Evolutionary conservation across 2,888 invertebrate species (phyloP).

Genomic region (Acheta domesticus): DNA sequence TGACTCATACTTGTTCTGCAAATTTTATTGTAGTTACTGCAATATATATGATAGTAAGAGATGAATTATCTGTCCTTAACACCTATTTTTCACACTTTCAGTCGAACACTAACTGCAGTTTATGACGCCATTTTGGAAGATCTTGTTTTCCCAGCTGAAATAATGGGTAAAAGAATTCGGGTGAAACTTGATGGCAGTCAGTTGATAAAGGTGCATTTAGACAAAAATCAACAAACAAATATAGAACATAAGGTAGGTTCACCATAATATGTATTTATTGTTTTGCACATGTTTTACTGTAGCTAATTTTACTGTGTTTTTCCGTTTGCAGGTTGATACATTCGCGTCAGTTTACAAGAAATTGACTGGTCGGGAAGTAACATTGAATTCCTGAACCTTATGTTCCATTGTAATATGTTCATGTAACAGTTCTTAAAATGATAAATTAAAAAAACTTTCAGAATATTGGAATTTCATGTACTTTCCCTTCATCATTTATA

Average conservation of each 20-base stretch:
- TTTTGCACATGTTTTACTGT: too few species aligned
- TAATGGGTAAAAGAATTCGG: conserved; percentile 96
- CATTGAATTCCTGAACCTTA: conserved; percentile 98
- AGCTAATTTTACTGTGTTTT: too few species aligned
- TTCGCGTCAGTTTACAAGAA: conserved; percentile 99
- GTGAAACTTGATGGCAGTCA: conserved; percentile 94
- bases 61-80: too few species aligned
- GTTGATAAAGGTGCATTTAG: conserved; percentile 94
- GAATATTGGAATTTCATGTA: too few species aligned
- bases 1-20: too few species aligned
- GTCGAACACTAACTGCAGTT: conserved; percentile 92
- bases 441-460: not conserved
- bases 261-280: too few species aligned
- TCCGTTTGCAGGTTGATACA: conserved; percentile 82
- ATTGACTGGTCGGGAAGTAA: conserved; percentile 96
- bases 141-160: conserved; percentile 97
- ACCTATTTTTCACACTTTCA: conserved; percentile 42
- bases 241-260: conserved; percentile 99
- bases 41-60: conserved; percentile 44
- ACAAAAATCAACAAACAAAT: conserved; percentile 97
- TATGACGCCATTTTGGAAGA: conserved; percentile 97
- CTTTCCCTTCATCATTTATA: too few species aligned
- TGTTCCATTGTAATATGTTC: conserved; percentile 60
- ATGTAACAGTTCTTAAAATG: not conserved
- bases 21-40: too few species aligned